Conservation (phyloP, 2,113 vertebrate species). For the Polypterus bichir region DNA sequence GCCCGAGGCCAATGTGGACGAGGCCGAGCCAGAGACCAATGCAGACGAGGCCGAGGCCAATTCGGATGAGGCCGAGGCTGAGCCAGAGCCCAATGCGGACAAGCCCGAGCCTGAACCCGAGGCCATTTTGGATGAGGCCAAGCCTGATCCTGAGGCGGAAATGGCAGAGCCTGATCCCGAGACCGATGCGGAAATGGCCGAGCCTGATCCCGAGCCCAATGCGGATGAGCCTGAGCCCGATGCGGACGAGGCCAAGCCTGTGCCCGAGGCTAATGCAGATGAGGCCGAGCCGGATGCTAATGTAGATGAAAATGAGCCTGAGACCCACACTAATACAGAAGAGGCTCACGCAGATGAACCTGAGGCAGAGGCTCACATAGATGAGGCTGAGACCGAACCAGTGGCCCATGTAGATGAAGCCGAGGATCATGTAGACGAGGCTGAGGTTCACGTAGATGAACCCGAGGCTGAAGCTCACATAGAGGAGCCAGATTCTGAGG, state of each 20-base stretch:
- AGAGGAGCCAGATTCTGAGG: neutral
- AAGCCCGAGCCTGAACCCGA: neutral
- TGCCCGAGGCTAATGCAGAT: too few species aligned
- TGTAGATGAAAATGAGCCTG: neutral
- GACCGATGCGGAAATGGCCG: neutral
- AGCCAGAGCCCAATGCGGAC: accelerated
- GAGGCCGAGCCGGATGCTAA: neutral
- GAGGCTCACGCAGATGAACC: neutral
- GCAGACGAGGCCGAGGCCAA: neutral
- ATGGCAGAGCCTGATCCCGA: neutral
- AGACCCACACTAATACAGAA: too few species aligned
- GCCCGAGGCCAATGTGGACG: neutral
- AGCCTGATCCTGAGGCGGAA: neutral
- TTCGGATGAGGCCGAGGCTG: neutral
- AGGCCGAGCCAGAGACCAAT: neutral
- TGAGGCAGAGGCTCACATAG: neutral
- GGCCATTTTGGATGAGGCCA: too few species aligned
- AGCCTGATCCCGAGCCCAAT: neutral
- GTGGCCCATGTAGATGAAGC: neutral
- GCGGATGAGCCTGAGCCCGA: too few species aligned
- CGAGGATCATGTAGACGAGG: neutral
- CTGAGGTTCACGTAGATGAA: neutral
- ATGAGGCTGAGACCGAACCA: neutral
- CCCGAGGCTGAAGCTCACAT: neutral
- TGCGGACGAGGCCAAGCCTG: too few species aligned